phyloP scores from a whole-genome alignment of 2,113 vertebrate species.

The Melanocharis versteri region DNA sequence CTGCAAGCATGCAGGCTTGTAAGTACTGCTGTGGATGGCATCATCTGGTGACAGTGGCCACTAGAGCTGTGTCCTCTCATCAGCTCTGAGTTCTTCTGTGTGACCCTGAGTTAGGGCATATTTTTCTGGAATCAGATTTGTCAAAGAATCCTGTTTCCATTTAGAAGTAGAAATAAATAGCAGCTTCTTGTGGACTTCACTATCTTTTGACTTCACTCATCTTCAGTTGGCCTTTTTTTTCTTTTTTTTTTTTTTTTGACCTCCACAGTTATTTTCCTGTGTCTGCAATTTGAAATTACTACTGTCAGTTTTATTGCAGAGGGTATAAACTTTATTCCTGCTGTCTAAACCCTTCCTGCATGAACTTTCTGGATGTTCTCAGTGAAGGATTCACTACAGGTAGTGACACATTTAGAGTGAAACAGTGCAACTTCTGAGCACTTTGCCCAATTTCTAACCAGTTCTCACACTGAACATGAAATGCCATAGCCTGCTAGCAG shows the following conservation, averaged over 20 bases:
- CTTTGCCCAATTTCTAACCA: background rate
- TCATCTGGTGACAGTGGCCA: background rate
- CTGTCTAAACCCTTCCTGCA: background rate
- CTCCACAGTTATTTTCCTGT: background rate
- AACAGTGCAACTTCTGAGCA: background rate
- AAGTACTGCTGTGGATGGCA: background rate
- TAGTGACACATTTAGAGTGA: background rate
- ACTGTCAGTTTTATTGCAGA: background rate
- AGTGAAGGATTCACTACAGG: background rate
- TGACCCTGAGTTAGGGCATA: background rate
- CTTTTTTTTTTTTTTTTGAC: background rate
- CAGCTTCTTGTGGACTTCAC: background rate
- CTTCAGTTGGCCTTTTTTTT: background rate
- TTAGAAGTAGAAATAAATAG: background rate
- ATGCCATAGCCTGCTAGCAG: fast-evolving
- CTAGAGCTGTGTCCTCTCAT: background rate
- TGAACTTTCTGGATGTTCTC: background rate
- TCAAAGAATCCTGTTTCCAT: background rate
- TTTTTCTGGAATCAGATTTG: background rate
- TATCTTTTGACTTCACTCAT: background rate
- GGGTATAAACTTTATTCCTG: background rate
- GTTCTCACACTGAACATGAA: background rate
- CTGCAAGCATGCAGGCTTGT: background rate
- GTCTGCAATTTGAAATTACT: background rate
- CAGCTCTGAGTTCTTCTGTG: background rate